Conservation (phyloP, 2,797 vertebrate genomes). For the Schizopygopsis malacanthus region DNA sequence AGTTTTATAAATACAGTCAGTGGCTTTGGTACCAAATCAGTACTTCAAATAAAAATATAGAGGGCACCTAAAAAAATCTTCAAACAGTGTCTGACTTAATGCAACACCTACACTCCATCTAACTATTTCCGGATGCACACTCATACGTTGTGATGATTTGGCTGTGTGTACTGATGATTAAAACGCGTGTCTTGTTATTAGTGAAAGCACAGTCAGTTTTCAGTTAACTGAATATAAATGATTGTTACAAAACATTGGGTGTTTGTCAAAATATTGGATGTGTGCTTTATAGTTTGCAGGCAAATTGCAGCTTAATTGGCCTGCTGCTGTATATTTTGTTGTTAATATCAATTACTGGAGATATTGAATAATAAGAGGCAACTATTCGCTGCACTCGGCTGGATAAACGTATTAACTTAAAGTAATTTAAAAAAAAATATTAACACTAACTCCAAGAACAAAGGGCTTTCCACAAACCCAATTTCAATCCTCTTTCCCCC, state of each 20-base stretch:
- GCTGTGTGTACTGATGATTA: not conserved
- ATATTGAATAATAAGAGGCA: not conserved
- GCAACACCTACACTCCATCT: not conserved
- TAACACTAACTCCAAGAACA: conserved; percentile 10
- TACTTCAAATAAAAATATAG: not conserved
- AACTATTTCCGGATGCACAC: not conserved
- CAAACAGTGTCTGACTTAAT: not conserved
- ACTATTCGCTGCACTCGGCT: not conserved
- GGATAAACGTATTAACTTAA: not conserved
- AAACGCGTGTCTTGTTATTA: not conserved
- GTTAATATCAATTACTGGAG: not conserved
- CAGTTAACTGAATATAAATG: not conserved
- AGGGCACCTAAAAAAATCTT: not conserved
- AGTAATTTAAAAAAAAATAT: not conserved
- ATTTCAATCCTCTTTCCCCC: conserved; percentile 13
- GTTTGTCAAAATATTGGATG: not conserved
- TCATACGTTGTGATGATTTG: not conserved
- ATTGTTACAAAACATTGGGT: not conserved
- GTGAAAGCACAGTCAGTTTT: not conserved
- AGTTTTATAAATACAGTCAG: not conserved
- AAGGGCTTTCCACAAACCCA: conserved; percentile 12
- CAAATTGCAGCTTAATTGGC: not conserved
- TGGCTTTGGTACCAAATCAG: not conserved
- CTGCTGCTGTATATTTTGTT: not conserved
- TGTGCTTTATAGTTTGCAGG: not conserved